These are phyloP conservation scores for Pseudoips prasinana DNA, from an alignment of 2,888 invertebrate species.

Conservation along the genomic window DNA sequence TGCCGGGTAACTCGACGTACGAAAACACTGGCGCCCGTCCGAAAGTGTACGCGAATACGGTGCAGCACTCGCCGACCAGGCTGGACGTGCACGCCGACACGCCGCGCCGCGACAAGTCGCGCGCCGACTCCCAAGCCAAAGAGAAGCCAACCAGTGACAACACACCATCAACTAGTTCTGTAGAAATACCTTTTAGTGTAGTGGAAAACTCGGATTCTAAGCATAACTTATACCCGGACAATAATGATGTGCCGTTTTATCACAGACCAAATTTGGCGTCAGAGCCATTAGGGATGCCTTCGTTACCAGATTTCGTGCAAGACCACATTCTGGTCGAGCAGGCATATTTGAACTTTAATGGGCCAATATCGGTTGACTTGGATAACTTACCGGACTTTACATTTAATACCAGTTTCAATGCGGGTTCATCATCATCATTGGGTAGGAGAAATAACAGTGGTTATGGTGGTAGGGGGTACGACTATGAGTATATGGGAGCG, in stretches of 20 bases:
- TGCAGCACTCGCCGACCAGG: conserved; percentile 74
- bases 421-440: conserved; percentile 61
- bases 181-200: conserved; percentile 74
- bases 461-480: conserved; percentile 57
- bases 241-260: conserved; percentile 63
- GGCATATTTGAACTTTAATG: conserved; percentile 83
- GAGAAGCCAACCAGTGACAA: conserved; percentile 63
- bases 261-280: conserved; percentile 70
- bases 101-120: conserved; percentile 59
- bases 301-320: conserved; percentile 93
- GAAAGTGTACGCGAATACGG: conserved; percentile 84
- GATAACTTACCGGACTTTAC: conserved; percentile 87
- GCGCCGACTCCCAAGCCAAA: conserved; percentile 63
- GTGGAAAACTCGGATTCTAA: conserved; percentile 75
- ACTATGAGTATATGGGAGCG: conserved; percentile 64
- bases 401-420: conserved; percentile 77
- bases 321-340: conserved; percentile 93
- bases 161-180: conserved; percentile 69
- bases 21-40: conserved; percentile 89
- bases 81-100: conserved; percentile 57
- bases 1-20: conserved; percentile 81
- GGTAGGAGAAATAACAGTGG: conserved; percentile 61
- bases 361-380: conserved; percentile 80
- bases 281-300: conserved; percentile 81
- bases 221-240: conserved; percentile 72